phyloP scores from a whole-genome alignment of 2,888 invertebrate species.

The Chalcis sispes region DNA sequence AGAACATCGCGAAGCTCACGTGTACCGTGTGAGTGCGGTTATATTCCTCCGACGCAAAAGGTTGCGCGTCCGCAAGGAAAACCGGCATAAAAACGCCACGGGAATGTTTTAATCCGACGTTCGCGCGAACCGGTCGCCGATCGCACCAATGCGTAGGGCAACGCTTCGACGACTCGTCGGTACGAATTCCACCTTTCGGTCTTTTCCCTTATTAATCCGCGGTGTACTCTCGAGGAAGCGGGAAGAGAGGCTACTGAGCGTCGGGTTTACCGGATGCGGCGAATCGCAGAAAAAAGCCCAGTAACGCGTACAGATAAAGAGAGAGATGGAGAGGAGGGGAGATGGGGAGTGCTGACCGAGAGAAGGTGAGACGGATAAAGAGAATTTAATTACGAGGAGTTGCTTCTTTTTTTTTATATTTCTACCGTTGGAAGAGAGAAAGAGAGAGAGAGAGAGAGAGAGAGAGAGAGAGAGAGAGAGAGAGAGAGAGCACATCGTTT shows the following conservation, averaged over 20 bases:
- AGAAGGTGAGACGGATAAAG: conserved; percentile 17
- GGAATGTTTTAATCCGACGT: neutral
- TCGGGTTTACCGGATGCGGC: conserved; percentile 8
- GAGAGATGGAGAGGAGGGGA: conserved; percentile 9
- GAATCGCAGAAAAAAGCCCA: neutral
- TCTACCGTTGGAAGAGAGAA: no score
- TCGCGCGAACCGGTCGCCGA: no score
- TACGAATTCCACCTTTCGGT: no score
- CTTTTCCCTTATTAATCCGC: neutral
- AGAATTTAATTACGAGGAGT: conserved; percentile 46
- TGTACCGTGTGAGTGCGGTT: no score
- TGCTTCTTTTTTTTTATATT: neutral
- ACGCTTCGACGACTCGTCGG: no score
- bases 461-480: neutral
- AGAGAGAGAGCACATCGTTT: no score
- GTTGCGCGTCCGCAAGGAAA: neutral
- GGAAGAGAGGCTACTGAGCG: no score
- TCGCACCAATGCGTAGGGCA: no score
- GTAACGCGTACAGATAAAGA: neutral
- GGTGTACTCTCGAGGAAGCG: neutral
- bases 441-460: neutral
- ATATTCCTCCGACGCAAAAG: neutral
- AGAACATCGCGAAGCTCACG: no score
- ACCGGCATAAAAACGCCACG: neutral
- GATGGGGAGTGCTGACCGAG: neutral